These are phyloP conservation scores for Scelioninae gen. 2 DNA, from an alignment of 2,888 invertebrate genomes.

Conservation along the genomic window DNA sequence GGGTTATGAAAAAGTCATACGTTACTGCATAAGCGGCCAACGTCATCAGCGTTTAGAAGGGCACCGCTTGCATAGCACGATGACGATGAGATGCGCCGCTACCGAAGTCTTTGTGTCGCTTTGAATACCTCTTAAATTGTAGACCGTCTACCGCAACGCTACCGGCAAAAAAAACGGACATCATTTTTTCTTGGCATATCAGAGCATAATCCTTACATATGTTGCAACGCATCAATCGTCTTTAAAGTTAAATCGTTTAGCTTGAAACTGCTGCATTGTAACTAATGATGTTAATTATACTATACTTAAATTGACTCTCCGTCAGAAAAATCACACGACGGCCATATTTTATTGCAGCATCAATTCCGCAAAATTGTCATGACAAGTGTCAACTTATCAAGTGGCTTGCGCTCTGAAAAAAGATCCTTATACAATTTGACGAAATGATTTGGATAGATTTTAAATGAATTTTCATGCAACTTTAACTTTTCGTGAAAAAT, in stretches of 20 bases:
- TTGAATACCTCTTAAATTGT: constrained; percentile 73
- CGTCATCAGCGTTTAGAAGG: constrained; percentile 45
- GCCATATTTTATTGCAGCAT: too few relatives aligned
- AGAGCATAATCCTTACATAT: neutral
- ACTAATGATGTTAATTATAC: constrained; percentile 47
- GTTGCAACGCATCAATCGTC: constrained; percentile 33
- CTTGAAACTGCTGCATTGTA: constrained; percentile 11
- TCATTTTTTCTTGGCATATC: constrained; percentile 51
- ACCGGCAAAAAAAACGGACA: constrained; percentile 62
- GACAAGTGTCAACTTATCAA: too few relatives aligned
- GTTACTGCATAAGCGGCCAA: constrained; percentile 28
- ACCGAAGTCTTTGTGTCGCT: constrained; percentile 70
- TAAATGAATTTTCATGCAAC: too few relatives aligned
- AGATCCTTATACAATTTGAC: too few relatives aligned
- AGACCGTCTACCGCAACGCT: constrained; percentile 64
- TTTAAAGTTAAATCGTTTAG: constrained; percentile 17
- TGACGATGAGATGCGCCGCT: constrained; percentile 73
- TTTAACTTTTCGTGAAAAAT: too few relatives aligned
- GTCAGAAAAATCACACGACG: too few relatives aligned
- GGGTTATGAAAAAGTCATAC: constrained; percentile 46
- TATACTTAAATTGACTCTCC: constrained; percentile 29
- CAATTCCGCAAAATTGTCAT: too few relatives aligned
- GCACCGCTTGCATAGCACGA: constrained; percentile 60
- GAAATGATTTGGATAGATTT: too few relatives aligned
- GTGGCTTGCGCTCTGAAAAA: too few relatives aligned